Conservation (phyloP, 2,113 vertebrate species). For the Australoheros scitulus region DNA sequence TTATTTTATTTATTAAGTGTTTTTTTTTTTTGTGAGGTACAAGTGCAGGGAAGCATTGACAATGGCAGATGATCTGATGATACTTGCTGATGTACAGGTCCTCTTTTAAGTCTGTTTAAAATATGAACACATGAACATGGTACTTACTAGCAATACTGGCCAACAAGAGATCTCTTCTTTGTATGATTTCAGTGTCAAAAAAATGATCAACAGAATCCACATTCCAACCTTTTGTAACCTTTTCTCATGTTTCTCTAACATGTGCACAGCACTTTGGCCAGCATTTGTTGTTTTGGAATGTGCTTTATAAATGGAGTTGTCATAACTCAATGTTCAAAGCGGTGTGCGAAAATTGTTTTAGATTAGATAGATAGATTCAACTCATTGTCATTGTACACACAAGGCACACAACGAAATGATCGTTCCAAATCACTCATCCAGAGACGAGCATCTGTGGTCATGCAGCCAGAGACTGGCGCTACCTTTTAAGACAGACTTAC, state of each 20-base stretch:
- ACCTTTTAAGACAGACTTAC: too few relatives aligned
- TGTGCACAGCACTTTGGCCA: neutral
- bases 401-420: too few relatives aligned
- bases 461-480: too few relatives aligned
- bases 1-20: neutral
- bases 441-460: too few relatives aligned
- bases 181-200: neutral
- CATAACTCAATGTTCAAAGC: too few relatives aligned
- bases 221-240: neutral
- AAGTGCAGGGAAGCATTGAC: neutral
- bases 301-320: neutral
- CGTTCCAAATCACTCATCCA: too few relatives aligned
- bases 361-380: too few relatives aligned
- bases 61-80: neutral
- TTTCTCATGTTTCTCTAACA: neutral
- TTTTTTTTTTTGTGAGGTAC: too few relatives aligned
- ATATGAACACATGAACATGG: neutral
- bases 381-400: too few relatives aligned
- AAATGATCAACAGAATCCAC: neutral
- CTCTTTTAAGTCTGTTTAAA: neutral
- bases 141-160: neutral
- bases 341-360: too few relatives aligned
- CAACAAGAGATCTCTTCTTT: neutral
- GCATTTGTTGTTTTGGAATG: neutral
- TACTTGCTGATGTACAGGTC: neutral